These are phyloP conservation scores for Chauna torquata DNA, from an alignment of 2,113 vertebrate species.

Conservation along the genomic window DNA sequence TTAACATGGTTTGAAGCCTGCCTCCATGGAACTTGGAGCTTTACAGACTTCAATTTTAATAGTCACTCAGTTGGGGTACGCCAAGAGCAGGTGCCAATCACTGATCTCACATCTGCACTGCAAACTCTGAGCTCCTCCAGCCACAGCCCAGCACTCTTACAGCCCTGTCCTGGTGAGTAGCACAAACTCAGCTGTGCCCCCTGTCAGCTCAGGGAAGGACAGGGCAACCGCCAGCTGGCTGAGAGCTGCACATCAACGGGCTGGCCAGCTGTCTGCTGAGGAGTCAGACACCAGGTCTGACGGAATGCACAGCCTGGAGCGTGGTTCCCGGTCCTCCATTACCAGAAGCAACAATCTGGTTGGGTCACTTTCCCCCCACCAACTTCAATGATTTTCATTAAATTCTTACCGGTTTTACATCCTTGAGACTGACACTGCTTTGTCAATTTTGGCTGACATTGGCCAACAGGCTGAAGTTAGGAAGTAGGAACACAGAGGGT, in stretches of 20 bases:
- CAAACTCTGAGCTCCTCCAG: neutral
- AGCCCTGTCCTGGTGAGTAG: accelerated
- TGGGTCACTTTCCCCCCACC: neutral
- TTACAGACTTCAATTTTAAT: neutral
- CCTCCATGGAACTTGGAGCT: neutral
- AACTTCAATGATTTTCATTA: neutral
- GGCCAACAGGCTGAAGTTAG: neutral
- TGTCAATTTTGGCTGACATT: neutral
- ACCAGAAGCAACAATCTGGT: neutral
- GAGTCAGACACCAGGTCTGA: no score
- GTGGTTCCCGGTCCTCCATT: no score
- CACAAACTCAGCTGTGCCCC: neutral
- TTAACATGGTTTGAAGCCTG: neutral
- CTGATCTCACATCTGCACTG: neutral
- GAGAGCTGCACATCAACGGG: neutral
- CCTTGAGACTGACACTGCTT: neutral
- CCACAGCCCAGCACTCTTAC: neutral
- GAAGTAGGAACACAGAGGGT: neutral
- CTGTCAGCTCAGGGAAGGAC: neutral
- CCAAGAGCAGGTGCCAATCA: neutral
- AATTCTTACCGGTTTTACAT: neutral
- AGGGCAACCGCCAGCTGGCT: accelerated
- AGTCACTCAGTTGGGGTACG: neutral
- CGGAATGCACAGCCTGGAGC: no score
- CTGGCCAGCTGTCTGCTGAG: neutral